phyloP scores from a whole-genome alignment of 2,888 invertebrate genomes.

The Piscicola geometra region DNA sequence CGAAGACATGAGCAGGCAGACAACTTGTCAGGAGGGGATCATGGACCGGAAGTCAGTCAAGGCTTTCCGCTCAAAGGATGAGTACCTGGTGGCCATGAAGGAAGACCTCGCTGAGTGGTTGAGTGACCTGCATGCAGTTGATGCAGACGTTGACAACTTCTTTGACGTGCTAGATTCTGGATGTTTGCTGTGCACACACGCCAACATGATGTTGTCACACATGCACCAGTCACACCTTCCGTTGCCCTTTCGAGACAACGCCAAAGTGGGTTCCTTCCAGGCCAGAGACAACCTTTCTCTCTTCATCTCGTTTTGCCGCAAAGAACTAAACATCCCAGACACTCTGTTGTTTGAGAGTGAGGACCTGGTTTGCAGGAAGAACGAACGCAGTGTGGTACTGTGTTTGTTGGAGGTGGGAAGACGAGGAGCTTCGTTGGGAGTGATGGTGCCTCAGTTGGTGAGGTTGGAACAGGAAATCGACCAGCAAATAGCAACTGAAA shows the following conservation, averaged over 20 bases:
- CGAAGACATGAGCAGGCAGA: no score
- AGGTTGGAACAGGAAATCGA: conserved; percentile 38
- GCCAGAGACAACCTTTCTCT: conserved; percentile 92
- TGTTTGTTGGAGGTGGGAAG: conserved; percentile 89
- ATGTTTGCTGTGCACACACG: conserved; percentile 87
- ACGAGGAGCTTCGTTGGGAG: conserved; percentile 69
- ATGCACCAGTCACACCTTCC: background rate
- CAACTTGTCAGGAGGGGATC: no score
- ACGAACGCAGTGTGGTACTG: conserved; percentile 89
- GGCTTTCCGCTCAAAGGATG: conserved; percentile 90
- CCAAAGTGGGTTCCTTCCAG: conserved; percentile 83
- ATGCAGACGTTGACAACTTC: conserved; percentile 83
- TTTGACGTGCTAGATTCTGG: conserved; percentile 88
- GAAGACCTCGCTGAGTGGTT: conserved; percentile 97
- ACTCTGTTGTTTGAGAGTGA: conserved; percentile 93
- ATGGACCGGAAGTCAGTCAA: conserved; percentile 65
- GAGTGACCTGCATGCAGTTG: conserved; percentile 78
- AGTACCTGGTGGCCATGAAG: conserved; percentile 93
- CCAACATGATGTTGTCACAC: conserved; percentile 69
- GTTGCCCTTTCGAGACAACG: conserved; percentile 61
- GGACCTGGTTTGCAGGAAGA: conserved; percentile 87
- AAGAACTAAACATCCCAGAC: conserved; percentile 73
- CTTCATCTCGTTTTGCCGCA: conserved; percentile 79
- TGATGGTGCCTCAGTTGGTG: conserved; percentile 45
- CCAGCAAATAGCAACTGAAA: conserved; percentile 31